Evolutionary conservation across 2,113 vertebrate genomes (phyloP).

Genomic region (Shinisaurus crocodilurus): DNA sequence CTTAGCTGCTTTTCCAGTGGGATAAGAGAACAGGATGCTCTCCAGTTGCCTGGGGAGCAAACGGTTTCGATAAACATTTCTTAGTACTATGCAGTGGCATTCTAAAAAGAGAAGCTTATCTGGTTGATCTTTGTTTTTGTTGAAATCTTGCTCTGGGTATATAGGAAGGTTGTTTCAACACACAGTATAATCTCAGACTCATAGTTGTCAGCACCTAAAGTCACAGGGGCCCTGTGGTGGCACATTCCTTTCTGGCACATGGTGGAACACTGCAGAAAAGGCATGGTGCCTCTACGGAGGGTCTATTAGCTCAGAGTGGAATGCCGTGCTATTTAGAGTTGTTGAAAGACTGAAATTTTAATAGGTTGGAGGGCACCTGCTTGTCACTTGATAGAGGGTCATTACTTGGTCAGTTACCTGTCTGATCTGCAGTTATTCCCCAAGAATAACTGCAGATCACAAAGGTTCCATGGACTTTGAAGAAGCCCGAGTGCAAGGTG

Average conservation of each 20-base stretch:
- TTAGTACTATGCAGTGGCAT: not conserved
- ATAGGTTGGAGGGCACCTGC: fast-evolving
- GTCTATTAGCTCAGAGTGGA: not conserved
- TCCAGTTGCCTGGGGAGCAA: not conserved
- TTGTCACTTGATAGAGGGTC: constrained; percentile 16
- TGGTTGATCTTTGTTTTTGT: not conserved
- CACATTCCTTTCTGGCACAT: not conserved
- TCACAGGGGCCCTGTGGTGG: not conserved
- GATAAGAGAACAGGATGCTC: not conserved
- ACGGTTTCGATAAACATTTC: not conserved
- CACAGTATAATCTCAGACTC: not conserved
- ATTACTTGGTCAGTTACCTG: not conserved
- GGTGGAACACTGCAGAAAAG: constrained; percentile 3
- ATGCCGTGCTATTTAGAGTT: constrained; percentile 40
- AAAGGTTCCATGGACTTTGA: too few species aligned
- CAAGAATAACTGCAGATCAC: too few species aligned
- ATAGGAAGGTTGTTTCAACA: not conserved
- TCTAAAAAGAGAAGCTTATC: not conserved
- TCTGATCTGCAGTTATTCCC: not conserved
- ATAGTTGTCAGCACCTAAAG: not conserved
- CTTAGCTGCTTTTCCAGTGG: not conserved
- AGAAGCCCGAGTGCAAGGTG: too few species aligned
- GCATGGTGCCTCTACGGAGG: not conserved
- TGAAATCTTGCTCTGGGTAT: fast-evolving
- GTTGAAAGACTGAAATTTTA: not conserved